Conservation (phyloP, 2,797 vertebrate species). For the Tiaroga cobitis region DNA sequence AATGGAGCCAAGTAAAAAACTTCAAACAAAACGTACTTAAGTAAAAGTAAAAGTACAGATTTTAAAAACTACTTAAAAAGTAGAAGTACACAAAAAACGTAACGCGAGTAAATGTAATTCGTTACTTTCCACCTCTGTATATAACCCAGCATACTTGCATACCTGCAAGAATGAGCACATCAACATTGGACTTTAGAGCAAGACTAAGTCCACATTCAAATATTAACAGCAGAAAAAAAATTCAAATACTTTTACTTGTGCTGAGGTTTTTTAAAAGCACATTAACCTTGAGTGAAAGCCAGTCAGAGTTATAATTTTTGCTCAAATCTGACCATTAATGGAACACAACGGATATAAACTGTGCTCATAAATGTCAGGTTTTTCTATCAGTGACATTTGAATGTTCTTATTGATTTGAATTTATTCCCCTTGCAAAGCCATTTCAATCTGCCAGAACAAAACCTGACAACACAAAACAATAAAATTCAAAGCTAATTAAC, state of each 20-base stretch:
- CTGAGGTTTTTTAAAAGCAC: constrained; percentile 12
- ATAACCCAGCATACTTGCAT: neutral
- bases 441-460: constrained; percentile 28
- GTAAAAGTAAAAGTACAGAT: too few relatives aligned
- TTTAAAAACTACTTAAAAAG: too few relatives aligned
- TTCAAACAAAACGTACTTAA: too few relatives aligned
- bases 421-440: constrained; percentile 12
- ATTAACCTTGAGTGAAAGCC: constrained; percentile 18
- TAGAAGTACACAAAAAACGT: too few relatives aligned
- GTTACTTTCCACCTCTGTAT: too few relatives aligned
- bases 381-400: constrained; percentile 43
- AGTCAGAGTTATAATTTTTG: constrained; percentile 8
- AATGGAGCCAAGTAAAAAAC: too few relatives aligned
- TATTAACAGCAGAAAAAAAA: neutral
- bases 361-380: constrained; percentile 32
- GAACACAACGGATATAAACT: constrained; percentile 20
- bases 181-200: constrained; percentile 1
- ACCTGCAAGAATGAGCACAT: neutral
- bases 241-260: neutral
- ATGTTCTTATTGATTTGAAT: constrained; percentile 37
- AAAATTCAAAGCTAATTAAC: constrained; percentile 4
- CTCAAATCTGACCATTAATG: constrained; percentile 35
- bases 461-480: neutral
- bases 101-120: too few relatives aligned
- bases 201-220: neutral